phyloP scores from a whole-genome alignment of 1,140 invertebrate genomes.

The Antheraea mylitta region DNA sequence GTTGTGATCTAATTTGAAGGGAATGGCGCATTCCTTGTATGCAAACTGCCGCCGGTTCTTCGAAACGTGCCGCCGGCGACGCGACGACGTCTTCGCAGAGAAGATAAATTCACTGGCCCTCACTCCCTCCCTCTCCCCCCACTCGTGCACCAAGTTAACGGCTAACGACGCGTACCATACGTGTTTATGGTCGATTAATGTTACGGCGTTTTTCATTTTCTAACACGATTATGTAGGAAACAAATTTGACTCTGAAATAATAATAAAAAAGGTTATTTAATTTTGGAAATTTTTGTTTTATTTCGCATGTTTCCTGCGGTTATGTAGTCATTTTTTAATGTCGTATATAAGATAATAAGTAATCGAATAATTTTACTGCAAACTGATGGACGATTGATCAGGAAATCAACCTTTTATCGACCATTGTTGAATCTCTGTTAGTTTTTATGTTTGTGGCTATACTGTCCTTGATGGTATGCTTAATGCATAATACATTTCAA shows the following conservation, averaged over 20 bases:
- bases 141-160: conserved; percentile 51
- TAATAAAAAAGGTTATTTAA: conserved; percentile 75
- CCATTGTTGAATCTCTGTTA: too few relatives aligned
- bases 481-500: too few relatives aligned
- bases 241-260: conserved; percentile 77
- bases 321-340: too few relatives aligned
- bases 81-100: conserved; percentile 7
- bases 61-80: conserved; percentile 19
- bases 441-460: too few relatives aligned
- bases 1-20: not conserved
- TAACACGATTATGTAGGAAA: conserved; percentile 78
- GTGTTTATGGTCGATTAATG: conserved; percentile 69
- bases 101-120: conserved; percentile 26
- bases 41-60: conserved; percentile 10
- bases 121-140: conserved; percentile 13
- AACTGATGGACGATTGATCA: too few relatives aligned
- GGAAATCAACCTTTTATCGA: too few relatives aligned
- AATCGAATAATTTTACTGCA: too few relatives aligned
- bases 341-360: too few relatives aligned
- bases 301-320: conserved; percentile 30
- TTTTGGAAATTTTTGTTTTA: conserved; percentile 72
- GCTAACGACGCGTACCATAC: conserved; percentile 62
- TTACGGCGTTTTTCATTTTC: conserved; percentile 65
- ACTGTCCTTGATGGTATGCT: too few relatives aligned
- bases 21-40: not conserved